phyloP scores from a whole-genome alignment of 37 sponge, comb jelly and placozoan genomes.

The Dysidea cf. avara region DNA sequence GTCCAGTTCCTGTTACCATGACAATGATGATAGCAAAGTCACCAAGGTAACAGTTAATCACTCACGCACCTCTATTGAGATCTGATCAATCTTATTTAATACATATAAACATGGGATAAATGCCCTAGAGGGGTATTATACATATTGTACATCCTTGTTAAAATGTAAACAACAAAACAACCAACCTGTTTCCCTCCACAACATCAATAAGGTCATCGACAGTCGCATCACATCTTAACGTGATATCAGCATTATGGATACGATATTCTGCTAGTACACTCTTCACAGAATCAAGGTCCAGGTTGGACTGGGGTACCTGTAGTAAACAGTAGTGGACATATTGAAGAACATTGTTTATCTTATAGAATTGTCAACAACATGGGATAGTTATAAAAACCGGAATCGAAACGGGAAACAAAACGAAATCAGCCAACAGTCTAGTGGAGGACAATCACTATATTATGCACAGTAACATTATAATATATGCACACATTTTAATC shows the following conservation, averaged over 20 bases:
- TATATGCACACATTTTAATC: not conserved
- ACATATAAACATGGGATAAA: slow-evolving; percentile 96
- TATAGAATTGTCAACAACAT: no score
- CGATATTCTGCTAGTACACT: slow-evolving; percentile 92
- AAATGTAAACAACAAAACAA: not conserved
- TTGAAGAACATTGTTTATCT: not conserved
- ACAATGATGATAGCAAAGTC: not conserved
- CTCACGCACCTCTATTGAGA: slow-evolving; percentile 78
- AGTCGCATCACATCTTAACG: slow-evolving; percentile 91
- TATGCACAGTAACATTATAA: no score
- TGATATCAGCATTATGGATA: slow-evolving; percentile 97
- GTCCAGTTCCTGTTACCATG: slow-evolving; percentile 83
- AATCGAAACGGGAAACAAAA: no score
- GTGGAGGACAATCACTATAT: no score
- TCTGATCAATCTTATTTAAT: slow-evolving; percentile 99
- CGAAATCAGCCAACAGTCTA: not conserved
- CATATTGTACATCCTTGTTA: not conserved
- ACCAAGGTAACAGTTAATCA: not conserved
- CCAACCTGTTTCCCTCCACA: slow-evolving; percentile 93
- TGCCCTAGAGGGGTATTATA: slow-evolving; percentile 34
- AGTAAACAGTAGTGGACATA: not conserved
- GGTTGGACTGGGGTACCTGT: slow-evolving; percentile 70
- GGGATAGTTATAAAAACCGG: no score
- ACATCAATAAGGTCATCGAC: slow-evolving; percentile 97
- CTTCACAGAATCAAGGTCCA: slow-evolving; percentile 81